phyloP scores from a whole-genome alignment of 2,888 invertebrate species.

The Dasysyrphus albostriatus region DNA sequence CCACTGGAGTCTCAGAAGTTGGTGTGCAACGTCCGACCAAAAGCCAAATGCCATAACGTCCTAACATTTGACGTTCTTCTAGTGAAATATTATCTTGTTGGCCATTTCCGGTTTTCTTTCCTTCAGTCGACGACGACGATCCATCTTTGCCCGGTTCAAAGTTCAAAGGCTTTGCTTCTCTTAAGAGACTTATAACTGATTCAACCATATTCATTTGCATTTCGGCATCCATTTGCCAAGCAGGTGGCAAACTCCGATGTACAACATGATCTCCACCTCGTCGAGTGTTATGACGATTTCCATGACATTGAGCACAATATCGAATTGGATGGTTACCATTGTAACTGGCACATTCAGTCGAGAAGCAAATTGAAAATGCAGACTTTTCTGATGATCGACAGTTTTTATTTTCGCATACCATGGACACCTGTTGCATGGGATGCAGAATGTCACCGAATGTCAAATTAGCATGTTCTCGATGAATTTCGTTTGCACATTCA shows the following conservation, averaged over 20 bases:
- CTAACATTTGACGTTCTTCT: slow-evolving; percentile 95
- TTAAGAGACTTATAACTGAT: slow-evolving; percentile 94
- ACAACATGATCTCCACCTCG: slow-evolving; percentile 95
- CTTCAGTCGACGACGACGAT: slow-evolving; percentile 81
- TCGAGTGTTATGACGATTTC: slow-evolving; percentile 93
- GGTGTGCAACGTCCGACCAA: slow-evolving; percentile 96
- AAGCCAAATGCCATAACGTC: slow-evolving; percentile 98
- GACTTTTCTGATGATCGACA: slow-evolving; percentile 96
- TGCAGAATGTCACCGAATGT: slow-evolving; percentile 94
- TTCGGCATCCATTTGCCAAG: slow-evolving; percentile 95
- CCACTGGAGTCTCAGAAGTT: slow-evolving; percentile 90
- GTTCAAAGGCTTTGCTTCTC: slow-evolving; percentile 94
- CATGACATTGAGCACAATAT: slow-evolving; percentile 95
- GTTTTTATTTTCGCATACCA: slow-evolving; percentile 98
- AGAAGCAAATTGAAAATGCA: slow-evolving; percentile 98
- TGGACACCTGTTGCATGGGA: slow-evolving; percentile 97
- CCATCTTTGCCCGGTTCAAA: slow-evolving; percentile 86
- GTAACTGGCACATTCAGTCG: slow-evolving; percentile 97
- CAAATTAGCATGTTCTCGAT: slow-evolving; percentile 93
- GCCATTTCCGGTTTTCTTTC: slow-evolving; percentile 82
- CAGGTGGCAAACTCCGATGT: slow-evolving; percentile 93
- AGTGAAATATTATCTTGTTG: slow-evolving; percentile 88
- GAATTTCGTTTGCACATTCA: slow-evolving; percentile 97
- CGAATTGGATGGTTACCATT: slow-evolving; percentile 98
- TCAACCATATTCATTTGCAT: slow-evolving; percentile 97